Evolutionary conservation across 1,140 invertebrate species (phyloP).

Genomic region (Pseudomyrmex concolor): DNA sequence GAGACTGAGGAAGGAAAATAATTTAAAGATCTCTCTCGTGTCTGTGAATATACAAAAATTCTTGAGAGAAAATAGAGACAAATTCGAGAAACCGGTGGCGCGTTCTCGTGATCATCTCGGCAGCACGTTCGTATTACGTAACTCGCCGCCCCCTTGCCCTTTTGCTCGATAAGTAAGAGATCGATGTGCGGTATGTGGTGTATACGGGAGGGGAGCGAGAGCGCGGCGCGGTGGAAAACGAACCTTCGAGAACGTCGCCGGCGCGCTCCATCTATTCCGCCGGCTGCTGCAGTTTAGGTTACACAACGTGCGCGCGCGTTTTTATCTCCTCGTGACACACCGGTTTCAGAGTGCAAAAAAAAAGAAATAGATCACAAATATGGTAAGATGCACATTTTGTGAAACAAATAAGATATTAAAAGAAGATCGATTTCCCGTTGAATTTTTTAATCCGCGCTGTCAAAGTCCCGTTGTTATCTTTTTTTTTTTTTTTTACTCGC

Average conservation of each 20-base stretch:
- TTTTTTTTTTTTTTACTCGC: background rate
- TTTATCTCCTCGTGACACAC: slow-evolving; percentile 25
- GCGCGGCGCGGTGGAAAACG: slow-evolving; percentile 25
- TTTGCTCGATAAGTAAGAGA: slow-evolving; percentile 3
- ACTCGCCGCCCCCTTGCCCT: background rate
- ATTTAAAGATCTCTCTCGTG: no score
- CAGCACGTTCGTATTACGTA: background rate
- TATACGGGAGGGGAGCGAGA: background rate
- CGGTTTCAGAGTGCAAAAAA: slow-evolving; percentile 40
- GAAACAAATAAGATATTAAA: background rate
- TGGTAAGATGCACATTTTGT: slow-evolving; percentile 58
- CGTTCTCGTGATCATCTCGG: no score
- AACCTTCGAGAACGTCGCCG: slow-evolving; percentile 76
- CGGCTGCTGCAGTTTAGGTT: slow-evolving; percentile 62
- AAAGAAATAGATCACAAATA: slow-evolving; percentile 20
- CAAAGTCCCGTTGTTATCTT: no score
- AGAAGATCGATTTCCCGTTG: background rate
- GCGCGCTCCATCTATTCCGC: background rate
- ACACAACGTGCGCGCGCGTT: slow-evolving; percentile 77
- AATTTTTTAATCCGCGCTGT: no score
- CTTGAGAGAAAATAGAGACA: no score
- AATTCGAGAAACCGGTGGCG: no score
- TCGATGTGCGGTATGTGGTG: background rate
- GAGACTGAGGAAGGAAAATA: no score
- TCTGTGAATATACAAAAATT: no score